These are phyloP conservation scores for Natrix natrix DNA, from an alignment of 2,797 vertebrate genomes.

Conservation along the genomic window DNA sequence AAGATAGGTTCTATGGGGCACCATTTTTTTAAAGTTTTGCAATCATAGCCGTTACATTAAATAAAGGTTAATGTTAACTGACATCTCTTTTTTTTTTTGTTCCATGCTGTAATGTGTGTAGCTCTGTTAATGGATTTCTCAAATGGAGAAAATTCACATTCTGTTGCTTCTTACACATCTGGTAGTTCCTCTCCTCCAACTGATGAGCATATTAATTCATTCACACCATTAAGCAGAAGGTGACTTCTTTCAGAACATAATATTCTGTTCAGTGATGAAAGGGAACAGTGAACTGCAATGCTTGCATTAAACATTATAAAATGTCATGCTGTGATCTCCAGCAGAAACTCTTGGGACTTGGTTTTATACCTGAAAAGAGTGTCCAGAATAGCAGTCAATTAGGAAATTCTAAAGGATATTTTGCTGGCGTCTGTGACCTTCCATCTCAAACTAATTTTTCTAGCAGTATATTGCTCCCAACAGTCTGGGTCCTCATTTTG, in stretches of 20 bases:
- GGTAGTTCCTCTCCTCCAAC: not conserved
- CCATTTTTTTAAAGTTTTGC: not conserved
- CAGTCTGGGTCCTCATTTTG: not conserved
- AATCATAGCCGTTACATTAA: not conserved
- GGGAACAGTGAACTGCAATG: not conserved
- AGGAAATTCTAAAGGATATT: not conserved
- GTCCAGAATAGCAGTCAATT: not conserved
- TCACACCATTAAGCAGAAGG: not conserved
- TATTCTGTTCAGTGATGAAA: constrained; percentile 2
- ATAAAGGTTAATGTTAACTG: not conserved
- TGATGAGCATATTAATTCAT: not conserved
- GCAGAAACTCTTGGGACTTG: not conserved
- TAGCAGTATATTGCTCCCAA: not conserved
- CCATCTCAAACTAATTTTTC: not conserved
- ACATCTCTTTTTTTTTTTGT: not conserved
- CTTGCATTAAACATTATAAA: not conserved
- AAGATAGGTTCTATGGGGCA: not conserved
- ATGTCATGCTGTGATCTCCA: not conserved
- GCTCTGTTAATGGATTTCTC: not conserved
- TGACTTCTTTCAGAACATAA: not conserved
- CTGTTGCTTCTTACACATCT: not conserved
- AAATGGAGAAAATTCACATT: not conserved
- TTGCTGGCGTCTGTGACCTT: not conserved
- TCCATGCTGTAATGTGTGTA: not conserved
- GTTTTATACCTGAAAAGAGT: not conserved